Base-by-base conservation (phyloP, 2,888 invertebrate species). In the Ametastegia equiseti region DNA sequence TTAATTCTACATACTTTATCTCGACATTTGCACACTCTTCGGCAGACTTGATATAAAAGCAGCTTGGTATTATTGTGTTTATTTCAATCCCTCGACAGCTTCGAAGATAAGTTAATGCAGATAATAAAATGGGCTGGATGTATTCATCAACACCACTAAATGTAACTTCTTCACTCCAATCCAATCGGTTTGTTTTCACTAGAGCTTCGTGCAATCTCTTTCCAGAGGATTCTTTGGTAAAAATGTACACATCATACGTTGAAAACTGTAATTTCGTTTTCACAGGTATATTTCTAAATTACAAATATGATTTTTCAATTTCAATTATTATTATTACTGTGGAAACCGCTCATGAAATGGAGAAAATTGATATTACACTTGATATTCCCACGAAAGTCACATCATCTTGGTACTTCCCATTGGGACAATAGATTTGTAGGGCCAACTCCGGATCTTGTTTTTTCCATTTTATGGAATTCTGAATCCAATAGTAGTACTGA, bases 381-480 rank as follows among this genome's bases (percentile, higher is more conserved):
- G 82, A 81, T 80, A 88, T 84, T 13, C 86, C 87, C 80, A 91
- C 83, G 67, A 90, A 88, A 36, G 89, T 91, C 36, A 92, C 93
- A 83, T 91, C 91, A 2, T 85, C 71, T 45, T 47, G 19, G 39
- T 91, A 86, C 78, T 92, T 89, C 39, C 92, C 93, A 50, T 88
- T 88, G 0, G 93, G 93, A 73, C 92, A 92, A 81, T 90, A 93
- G 13, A 93, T 92, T 84, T 89, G 89, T 78, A 92, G 81, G 50
- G 85, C 36, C 19, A 87, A 88, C 67, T 90, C 87, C n/a, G 89
- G 84, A 1, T 91, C 87, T 54, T 85, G 84, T 30, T 88, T 86
- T 1, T 88, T 81, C 89, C 92, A 92, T 27, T 86, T 83, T 69
- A 89, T 89, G 80, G 92, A 91, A 63, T 90, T 92, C 36, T 92